Evolutionary conservation across 2,797 vertebrate species (phyloP).

Genomic region (Sebastes goodei): DNA sequence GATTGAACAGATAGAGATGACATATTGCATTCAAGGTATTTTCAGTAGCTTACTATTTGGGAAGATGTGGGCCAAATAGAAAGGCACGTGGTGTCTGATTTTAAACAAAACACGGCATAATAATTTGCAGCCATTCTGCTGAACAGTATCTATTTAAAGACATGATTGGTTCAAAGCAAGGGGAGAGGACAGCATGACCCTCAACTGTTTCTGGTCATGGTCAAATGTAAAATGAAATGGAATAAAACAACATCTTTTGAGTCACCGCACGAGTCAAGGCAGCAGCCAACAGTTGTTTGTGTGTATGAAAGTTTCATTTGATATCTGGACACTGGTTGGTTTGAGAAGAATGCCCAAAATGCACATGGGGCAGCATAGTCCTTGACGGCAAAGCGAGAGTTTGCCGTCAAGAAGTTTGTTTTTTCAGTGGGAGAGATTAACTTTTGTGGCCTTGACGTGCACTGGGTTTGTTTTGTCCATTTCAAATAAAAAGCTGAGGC

Average conservation of each 20-base stretch:
- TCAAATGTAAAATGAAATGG: slow-evolving; percentile 2
- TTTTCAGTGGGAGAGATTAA: slow-evolving; percentile 36
- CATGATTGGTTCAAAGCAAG: not conserved
- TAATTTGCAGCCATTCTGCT: slow-evolving; percentile 11
- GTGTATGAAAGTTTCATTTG: slow-evolving; percentile 7
- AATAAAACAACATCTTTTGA: slow-evolving; percentile 19
- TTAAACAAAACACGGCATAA: slow-evolving; percentile 11
- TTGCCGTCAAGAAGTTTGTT: slow-evolving; percentile 22
- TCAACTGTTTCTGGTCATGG: slow-evolving; percentile 9
- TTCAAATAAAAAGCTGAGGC: slow-evolving; percentile 27
- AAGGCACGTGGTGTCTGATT: not conserved
- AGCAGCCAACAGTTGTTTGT: not conserved
- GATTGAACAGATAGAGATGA: not conserved
- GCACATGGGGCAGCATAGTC: slow-evolving; percentile 2
- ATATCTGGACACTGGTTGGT: not conserved
- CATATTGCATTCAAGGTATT: not conserved
- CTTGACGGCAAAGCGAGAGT: not conserved
- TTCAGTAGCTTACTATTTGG: not conserved
- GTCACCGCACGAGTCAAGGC: slow-evolving; percentile 8
- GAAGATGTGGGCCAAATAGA: not conserved
- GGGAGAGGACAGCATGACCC: not conserved
- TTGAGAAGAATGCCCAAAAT: slow-evolving; percentile 21
- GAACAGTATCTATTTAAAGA: not conserved
- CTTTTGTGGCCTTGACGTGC: slow-evolving; percentile 24
- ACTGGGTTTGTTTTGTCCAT: slow-evolving; percentile 15